These are phyloP conservation scores for Actinemys pallida DNA, from an alignment of 2,113 vertebrate species.

Conservation along the genomic window DNA sequence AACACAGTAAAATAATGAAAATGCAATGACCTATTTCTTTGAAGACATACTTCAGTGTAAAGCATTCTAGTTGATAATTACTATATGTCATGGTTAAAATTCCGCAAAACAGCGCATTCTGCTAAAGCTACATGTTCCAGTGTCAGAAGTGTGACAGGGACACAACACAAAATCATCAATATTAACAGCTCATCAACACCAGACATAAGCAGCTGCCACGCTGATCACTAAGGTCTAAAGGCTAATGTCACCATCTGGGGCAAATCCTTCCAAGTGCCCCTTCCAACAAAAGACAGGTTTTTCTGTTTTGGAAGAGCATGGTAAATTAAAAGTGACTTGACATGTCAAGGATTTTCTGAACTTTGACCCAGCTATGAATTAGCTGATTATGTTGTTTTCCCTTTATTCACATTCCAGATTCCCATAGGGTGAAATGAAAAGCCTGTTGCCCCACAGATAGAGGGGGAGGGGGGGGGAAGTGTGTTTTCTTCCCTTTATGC, in stretches of 20 bases:
- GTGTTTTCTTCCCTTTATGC: background rate
- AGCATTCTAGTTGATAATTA: constrained; percentile 3
- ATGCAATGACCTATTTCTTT: background rate
- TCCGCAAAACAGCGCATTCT: background rate
- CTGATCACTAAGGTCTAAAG: background rate
- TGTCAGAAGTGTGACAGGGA: background rate
- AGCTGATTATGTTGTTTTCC: background rate
- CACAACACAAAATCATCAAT: constrained; percentile 18
- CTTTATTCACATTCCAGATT: background rate
- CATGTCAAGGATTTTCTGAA: background rate
- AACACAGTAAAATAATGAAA: constrained; percentile 61
- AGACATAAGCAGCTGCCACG: background rate
- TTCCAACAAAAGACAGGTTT: background rate
- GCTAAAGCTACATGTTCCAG: background rate
- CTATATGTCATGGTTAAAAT: background rate
- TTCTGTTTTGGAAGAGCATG: background rate
- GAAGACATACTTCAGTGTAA: background rate
- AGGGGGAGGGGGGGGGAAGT: no score
- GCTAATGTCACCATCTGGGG: constrained; percentile 16
- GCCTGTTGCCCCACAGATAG: rapidly evolving
- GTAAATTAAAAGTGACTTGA: constrained; percentile 47
- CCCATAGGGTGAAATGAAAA: background rate
- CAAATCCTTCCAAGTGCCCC: constrained; percentile 3
- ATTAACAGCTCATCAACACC: background rate
- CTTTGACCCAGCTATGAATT: constrained; percentile 27